A percentile compares a stretch with the other conserved stretches of the same genome.
phyloP scores from a whole-genome alignment of 2,888 invertebrate genomes.

The Nomada lathburiana region DNA sequence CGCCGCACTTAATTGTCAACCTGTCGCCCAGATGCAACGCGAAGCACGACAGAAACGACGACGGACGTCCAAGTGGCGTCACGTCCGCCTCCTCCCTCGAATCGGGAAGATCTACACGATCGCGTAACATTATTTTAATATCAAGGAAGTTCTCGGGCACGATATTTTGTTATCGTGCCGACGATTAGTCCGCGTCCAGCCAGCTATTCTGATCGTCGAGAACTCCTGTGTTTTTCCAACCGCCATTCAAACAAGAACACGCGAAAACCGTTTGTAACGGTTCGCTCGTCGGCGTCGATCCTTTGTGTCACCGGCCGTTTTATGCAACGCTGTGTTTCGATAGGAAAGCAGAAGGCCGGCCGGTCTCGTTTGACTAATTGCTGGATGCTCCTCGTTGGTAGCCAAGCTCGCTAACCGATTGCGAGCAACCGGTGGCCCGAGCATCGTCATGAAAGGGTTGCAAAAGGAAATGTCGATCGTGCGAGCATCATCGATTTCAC shows the following conservation, averaged over 20 bases:
- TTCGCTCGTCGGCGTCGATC: neutral
- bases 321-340: neutral
- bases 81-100: neutral
- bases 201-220: too few relatives aligned
- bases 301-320: neutral
- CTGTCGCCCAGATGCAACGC: too few relatives aligned
- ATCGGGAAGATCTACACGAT: neutral
- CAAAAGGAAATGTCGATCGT: conserved; percentile 3
- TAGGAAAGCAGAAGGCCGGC: neutral
- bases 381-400: neutral
- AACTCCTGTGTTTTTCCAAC: too few relatives aligned
- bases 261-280: neutral
- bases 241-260: too few relatives aligned
- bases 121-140: conserved; percentile 16
- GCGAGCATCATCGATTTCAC: conserved; percentile 13
- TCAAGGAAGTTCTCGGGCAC: conserved; percentile 10
- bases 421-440: neutral
- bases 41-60: too few relatives aligned
- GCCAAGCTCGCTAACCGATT: neutral
- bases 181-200: too few relatives aligned
- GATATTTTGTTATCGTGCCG: neutral
- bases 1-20: too few relatives aligned
- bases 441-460: neutral
- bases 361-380: conserved; percentile 4
- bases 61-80: neutral